Evolutionary conservation across 2,797 vertebrate genomes (phyloP).

Genomic region (Crax fasciolata): DNA sequence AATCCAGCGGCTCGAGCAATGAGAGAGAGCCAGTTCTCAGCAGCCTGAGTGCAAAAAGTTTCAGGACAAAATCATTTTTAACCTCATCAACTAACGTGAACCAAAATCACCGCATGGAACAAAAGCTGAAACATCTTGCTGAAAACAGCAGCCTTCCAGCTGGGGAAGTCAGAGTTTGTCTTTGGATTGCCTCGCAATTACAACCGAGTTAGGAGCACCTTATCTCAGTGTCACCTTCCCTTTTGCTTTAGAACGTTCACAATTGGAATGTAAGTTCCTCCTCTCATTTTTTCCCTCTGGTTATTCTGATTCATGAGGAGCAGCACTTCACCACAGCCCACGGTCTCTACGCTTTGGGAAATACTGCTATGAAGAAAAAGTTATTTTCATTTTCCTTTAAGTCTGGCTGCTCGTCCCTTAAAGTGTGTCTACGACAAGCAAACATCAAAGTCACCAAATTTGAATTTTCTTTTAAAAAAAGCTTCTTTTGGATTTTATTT

Average conservation of each 20-base stretch:
- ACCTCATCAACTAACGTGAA: constrained; percentile 34
- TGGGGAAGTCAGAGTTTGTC: background rate
- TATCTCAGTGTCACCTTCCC: background rate
- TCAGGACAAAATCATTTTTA: constrained; percentile 39
- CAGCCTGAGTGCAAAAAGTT: constrained; percentile 17
- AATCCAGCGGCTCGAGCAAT: background rate
- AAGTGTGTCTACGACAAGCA: background rate
- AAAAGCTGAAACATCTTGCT: constrained; percentile 11
- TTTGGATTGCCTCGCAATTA: background rate
- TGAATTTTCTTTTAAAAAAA: background rate
- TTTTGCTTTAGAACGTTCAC: constrained; percentile 12
- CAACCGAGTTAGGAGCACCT: background rate
- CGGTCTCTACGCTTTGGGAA: background rate
- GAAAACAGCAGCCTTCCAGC: constrained; percentile 29
- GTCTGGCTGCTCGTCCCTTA: background rate
- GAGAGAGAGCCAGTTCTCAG: constrained; percentile 34
- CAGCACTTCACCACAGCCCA: background rate
- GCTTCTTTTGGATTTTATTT: too few species aligned
- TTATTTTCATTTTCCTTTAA: background rate
- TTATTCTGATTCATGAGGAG: background rate
- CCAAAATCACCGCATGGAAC: background rate
- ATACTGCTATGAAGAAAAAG: background rate
- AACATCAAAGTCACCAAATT: background rate
- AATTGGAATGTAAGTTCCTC: background rate
- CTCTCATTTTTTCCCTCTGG: background rate